These are phyloP conservation scores for Thysanoteuthis rhombus DNA, from an alignment of 2,888 invertebrate species.

Conservation along the genomic window DNA sequence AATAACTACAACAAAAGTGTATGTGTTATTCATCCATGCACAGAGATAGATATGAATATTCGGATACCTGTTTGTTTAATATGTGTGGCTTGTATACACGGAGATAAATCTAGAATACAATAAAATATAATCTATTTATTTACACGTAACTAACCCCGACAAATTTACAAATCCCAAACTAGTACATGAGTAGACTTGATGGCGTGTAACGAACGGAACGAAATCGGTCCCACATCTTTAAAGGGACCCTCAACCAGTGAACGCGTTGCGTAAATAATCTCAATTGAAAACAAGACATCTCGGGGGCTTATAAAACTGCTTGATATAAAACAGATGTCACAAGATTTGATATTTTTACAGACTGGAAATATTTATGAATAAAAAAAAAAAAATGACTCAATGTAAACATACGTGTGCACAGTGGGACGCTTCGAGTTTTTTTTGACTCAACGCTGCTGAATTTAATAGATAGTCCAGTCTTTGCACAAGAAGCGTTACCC, in stretches of 20 bases:
- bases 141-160: neutral
- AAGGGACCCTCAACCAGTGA: neutral
- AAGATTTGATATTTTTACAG: neutral
- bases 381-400: no score
- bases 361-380: neutral
- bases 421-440: no score
- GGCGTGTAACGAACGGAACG: neutral
- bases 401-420: no score
- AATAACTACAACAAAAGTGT: no score
- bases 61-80: neutral
- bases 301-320: neutral
- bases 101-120: neutral
- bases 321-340: neutral
- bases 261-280: neutral
- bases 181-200: neutral
- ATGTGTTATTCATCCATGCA: no score
- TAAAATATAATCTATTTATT: neutral
- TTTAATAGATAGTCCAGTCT: no score
- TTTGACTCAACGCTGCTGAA: no score
- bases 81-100: neutral
- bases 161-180: neutral
- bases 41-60: no score
- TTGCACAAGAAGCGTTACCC: no score
- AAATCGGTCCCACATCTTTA: neutral
- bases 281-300: neutral